Base-by-base conservation (phyloP, 2,797 vertebrate species). In the Fistularia tabacaria region DNA sequence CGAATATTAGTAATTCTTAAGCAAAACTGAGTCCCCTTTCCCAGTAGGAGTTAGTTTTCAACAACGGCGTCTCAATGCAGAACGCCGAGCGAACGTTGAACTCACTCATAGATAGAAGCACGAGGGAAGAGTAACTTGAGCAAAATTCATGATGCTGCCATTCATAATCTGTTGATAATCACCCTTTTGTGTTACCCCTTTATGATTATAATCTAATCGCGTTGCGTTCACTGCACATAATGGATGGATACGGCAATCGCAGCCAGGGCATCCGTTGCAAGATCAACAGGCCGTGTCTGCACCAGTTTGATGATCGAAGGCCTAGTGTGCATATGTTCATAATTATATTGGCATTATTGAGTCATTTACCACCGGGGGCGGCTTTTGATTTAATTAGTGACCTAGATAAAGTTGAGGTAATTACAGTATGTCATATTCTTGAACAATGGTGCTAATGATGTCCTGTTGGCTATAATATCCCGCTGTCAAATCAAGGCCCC, bases 341-440 rank as follows among this genome's bases (percentile, higher is more conserved):
- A 84, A 90, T 90, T 82, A 87, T 90, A 92, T 93, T 93, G 93
- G 92, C 93, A 86, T 91, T 93, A 93, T 91, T 83, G 92, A 85
- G 83, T 90, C 75, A 86, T 90, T 91, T 89, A 69, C 45, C 87
- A 89, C 93, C 87, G 72, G 68, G 87, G 92, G 92, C 93, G 80
- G 69, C 74, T 90, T 91, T 89, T 88, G 84, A 91, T 94, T 93
- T 93, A 92, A 94, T 93, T 86, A 59, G 89, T 90, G 91, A 89
- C 93, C 93, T 89, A 90, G 92, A 94, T 96, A 92, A 91, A 80
- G 92, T 89, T 86, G 88, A 90, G 88, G 93, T 92, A 82, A 91
- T 89, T 91, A 86, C 89, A 87, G 86, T 91, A 89, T 93, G 94
- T 94, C 95, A 94, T 97, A 95, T 95, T 94, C 93, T 86, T 87